These are phyloP conservation scores for Cairina moschata DNA, from an alignment of 2,113 vertebrate genomes.

Conservation along the genomic window DNA sequence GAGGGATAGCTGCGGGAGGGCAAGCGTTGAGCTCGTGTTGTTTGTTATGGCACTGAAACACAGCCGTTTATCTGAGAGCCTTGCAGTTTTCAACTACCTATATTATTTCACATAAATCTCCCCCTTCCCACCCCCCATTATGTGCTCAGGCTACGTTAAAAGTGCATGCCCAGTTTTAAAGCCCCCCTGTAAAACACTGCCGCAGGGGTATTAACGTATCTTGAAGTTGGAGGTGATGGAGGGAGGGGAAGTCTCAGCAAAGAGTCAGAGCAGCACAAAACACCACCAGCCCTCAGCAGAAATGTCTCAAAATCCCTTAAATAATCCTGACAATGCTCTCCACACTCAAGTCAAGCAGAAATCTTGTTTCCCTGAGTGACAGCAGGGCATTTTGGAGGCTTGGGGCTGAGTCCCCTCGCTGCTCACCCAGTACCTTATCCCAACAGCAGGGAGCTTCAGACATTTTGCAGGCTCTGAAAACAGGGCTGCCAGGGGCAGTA, in stretches of 20 bases:
- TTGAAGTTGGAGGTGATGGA: not conserved
- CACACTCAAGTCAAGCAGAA: not conserved
- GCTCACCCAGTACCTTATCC: not conserved
- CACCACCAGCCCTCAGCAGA: not conserved
- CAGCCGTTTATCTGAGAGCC: rapidly evolving
- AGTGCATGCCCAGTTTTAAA: not conserved
- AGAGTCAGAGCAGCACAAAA: not conserved
- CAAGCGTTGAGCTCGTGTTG: not conserved
- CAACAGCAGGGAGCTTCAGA: rapidly evolving
- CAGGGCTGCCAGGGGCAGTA: too few relatives aligned
- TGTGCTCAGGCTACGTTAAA: not conserved
- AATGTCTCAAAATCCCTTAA: not conserved
- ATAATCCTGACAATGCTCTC: not conserved
- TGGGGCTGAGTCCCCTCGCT: not conserved
- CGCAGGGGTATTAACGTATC: not conserved
- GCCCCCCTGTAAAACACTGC: not conserved
- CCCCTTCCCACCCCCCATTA: not conserved
- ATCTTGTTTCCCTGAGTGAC: not conserved
- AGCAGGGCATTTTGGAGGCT: not conserved
- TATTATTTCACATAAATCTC: not conserved
- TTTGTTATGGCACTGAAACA: not conserved
- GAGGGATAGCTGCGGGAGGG: not conserved
- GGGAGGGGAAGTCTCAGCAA: not conserved
- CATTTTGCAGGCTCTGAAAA: not conserved
- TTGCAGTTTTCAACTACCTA: not conserved